A percentile compares a stretch with the other conserved stretches of the same genome.
phyloP scores from a whole-genome alignment of 2,797 vertebrate species.

The Hippocampus kuda region DNA sequence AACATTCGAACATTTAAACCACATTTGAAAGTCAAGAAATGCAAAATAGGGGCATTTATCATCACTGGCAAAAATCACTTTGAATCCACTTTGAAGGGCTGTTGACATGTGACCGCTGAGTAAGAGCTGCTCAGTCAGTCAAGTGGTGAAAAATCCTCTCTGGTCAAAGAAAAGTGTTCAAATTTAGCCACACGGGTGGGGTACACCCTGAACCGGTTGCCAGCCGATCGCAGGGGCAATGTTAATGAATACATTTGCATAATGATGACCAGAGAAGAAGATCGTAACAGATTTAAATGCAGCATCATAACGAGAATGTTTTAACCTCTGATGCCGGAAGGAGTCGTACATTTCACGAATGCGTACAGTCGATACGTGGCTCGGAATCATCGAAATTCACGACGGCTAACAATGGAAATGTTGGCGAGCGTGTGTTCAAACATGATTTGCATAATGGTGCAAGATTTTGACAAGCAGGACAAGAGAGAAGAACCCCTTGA shows the following conservation, averaged over 20 bases:
- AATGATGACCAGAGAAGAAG: not conserved
- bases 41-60: conserved; percentile 38
- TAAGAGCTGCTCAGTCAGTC: conserved; percentile 38
- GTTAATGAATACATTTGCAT: not conserved
- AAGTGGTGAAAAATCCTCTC: conserved; percentile 38
- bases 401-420: conserved; percentile 51
- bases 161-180: conserved; percentile 29
- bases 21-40: conserved; percentile 37
- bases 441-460: conserved; percentile 64
- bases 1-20: conserved; percentile 34
- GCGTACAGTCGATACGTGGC: conserved; percentile 23
- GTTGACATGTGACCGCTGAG: conserved; percentile 30
- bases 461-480: conserved; percentile 60
- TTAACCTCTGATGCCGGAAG: conserved; percentile 28
- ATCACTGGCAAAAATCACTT: conserved; percentile 42
- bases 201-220: too few species aligned
- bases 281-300: not conserved
- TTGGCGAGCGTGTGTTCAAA: conserved; percentile 54
- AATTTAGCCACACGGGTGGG: conserved; percentile 11
- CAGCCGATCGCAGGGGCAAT: not conserved
- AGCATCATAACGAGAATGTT: conserved; percentile 9
- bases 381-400: conserved; percentile 45
- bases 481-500: conserved; percentile 56
- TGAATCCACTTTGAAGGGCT: conserved; percentile 38
- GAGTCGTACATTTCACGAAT: conserved; percentile 16